Evolutionary conservation across 1,140 invertebrate genomes (phyloP), one percentile per base, ranked within the genome.

Genomic region (Drosophila kikkawai): DNA sequence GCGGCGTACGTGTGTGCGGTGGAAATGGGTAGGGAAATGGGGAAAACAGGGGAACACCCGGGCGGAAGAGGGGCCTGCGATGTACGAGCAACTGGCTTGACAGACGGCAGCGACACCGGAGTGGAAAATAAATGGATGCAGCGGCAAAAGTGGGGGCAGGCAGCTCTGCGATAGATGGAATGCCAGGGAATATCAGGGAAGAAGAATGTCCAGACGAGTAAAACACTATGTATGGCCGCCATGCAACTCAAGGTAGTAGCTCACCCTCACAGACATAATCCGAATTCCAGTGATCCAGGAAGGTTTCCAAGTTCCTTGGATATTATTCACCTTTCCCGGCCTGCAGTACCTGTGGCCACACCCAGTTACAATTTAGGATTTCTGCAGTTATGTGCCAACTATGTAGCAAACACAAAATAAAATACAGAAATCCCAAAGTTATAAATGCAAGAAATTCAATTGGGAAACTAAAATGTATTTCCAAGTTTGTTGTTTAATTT

Each of bases 61-160:
- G 47, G n/a, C 51, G 34, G 51, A 55, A 55, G 2, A 15, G 29
- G 36, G 17, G 19, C 19, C 36, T 34, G 50, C 48, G 37, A 68
- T 37, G 50, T 26, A 26, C 22, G 50, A 76, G 68, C 81, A 83
- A 80, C 81, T 83, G 76, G 60, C 56, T 70, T 88, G 84, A 88
- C 84, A 88, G 77, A 78, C 71, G 83, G 74, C 83, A 81, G 19
- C 48, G 48, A 55, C 74, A 71, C 36, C 67, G 48, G 67, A 71
- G 50, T 79, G 75, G 50, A 74, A 73, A 73, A 79, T 73, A 79
- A 79, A 79, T 79, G 66, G 51, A 63, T 44, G 41, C 56, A 64
- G 53, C 41, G 42, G 37, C 48, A 64, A 26, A 65, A 17, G 41
- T 51, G 47, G 50, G 17, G 66, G 75, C 63, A 26, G 64, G 61